A percentile compares a stretch with the other conserved stretches of the same genome.
Evolutionary conservation across 2,888 invertebrate genomes (phyloP).

Genomic region (Metalampra italica): DNA sequence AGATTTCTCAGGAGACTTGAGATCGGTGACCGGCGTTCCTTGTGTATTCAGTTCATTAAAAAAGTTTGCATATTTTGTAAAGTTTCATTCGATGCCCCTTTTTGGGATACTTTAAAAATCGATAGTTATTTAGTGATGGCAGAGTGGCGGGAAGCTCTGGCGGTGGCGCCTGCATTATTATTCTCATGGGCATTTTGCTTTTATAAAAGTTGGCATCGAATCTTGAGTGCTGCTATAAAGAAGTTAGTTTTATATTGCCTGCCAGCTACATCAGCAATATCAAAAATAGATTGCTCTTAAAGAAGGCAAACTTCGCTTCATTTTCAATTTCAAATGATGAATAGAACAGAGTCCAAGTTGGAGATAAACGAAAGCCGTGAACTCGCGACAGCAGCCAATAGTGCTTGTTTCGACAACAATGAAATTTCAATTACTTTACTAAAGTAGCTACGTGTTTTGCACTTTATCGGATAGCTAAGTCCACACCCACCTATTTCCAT

Average conservation of each 20-base stretch:
- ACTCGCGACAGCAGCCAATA: slow-evolving; percentile 1
- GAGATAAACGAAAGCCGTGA: neutral
- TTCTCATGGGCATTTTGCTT: slow-evolving; percentile 53
- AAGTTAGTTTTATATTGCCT: slow-evolving; percentile 25
- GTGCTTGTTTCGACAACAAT: slow-evolving; percentile 32
- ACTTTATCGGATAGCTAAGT: slow-evolving; percentile 14
- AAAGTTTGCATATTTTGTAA: neutral
- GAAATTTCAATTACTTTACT: slow-evolving; percentile 44
- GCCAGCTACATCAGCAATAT: neutral
- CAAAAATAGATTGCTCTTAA: neutral
- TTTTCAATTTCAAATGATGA: neutral
- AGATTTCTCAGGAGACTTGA: slow-evolving; percentile 19
- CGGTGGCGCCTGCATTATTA: slow-evolving; percentile 35
- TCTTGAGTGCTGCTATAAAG: slow-evolving; percentile 41
- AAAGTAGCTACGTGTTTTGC: slow-evolving; percentile 2
- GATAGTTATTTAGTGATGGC: slow-evolving; percentile 20
- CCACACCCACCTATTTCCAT: slow-evolving; percentile 10
- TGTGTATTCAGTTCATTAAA: neutral
- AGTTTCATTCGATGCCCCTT: neutral
- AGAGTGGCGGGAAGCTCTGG: slow-evolving; percentile 25
- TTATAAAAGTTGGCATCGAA: slow-evolving; percentile 45
- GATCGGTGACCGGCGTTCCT: slow-evolving; percentile 1
- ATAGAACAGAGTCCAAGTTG: neutral
- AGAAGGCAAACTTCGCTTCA: neutral
- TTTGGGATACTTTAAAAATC: slow-evolving; percentile 7